These are phyloP conservation scores for Synergus laeviventris DNA, from an alignment of 2,888 invertebrate genomes.

Conservation along the genomic window DNA sequence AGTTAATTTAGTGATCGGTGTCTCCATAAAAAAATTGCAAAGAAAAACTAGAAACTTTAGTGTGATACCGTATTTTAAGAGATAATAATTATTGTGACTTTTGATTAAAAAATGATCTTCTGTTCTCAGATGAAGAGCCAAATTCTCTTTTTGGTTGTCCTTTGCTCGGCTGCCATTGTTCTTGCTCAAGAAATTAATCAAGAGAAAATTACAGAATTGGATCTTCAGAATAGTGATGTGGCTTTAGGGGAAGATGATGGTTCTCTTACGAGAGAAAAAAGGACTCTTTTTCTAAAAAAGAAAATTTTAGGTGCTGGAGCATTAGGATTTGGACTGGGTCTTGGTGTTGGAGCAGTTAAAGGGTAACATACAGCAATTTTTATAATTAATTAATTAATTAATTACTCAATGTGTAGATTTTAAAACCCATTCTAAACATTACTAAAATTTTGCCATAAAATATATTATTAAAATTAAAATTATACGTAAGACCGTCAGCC, in stretches of 20 bases:
- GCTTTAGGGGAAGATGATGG: slow-evolving; percentile 38
- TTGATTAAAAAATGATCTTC: slow-evolving; percentile 12
- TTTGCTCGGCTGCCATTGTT: slow-evolving; percentile 50
- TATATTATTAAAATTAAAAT: not conserved
- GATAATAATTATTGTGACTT: not conserved
- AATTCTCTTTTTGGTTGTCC: slow-evolving; percentile 49
- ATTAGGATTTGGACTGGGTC: slow-evolving; percentile 70
- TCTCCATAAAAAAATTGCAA: not conserved
- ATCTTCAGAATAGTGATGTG: slow-evolving; percentile 47
- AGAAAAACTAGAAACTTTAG: not conserved
- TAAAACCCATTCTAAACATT: too few species aligned
- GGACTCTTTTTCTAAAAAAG: slow-evolving; percentile 70
- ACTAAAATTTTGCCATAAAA: not conserved
- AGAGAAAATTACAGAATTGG: slow-evolving; percentile 46
- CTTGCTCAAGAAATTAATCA: slow-evolving; percentile 47
- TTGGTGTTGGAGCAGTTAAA: slow-evolving; percentile 58
- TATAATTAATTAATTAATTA: slow-evolving; percentile 37
- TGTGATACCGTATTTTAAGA: too few species aligned
- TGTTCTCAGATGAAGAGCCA: slow-evolving; percentile 55
- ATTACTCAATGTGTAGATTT: too few species aligned
- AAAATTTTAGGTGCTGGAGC: slow-evolving; percentile 69
- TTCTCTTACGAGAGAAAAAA: slow-evolving; percentile 61
- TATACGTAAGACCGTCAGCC: not conserved
- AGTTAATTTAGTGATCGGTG: not conserved
- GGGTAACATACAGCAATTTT: slow-evolving; percentile 44